These are phyloP conservation scores for Phenganax marumi DNA, from an alignment of 92 coral and sea anemone species.

Conservation along the genomic window DNA sequence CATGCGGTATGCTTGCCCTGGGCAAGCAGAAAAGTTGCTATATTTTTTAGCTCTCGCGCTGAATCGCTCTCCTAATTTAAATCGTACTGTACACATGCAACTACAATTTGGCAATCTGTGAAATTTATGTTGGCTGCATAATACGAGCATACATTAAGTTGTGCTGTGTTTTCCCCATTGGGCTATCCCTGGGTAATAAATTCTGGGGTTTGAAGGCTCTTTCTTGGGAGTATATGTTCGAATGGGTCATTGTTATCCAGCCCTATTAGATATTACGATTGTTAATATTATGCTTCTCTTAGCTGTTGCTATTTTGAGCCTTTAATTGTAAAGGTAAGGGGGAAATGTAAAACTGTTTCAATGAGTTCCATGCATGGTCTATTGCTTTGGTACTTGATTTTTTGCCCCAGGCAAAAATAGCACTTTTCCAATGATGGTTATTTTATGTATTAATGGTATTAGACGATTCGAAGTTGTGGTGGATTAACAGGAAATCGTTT, in stretches of 20 bases:
- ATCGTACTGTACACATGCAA: neutral
- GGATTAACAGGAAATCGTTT: no score
- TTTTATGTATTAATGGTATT: neutral
- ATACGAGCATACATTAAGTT: neutral
- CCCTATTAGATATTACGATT: neutral
- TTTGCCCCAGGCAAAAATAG: conserved; percentile 4
- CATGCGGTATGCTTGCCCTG: neutral
- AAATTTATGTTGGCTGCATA: conserved; percentile 11
- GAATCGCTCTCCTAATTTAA: neutral
- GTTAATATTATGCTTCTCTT: conserved; percentile 15
- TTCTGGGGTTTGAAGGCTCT: neutral
- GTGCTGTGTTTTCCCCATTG: neutral
- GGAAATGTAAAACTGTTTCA: conserved; percentile 43
- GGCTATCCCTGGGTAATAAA: neutral
- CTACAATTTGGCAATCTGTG: neutral
- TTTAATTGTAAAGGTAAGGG: conserved; percentile 29
- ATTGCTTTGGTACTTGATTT: neutral
- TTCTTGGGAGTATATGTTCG: neutral
- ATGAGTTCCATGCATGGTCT: conserved; percentile 16
- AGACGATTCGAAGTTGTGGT: no score
- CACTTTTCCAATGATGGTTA: neutral
- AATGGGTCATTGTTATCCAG: conserved; percentile 4
- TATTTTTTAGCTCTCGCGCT: neutral
- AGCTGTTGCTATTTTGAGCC: conserved; percentile 43
- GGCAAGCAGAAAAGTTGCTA: neutral